Base-by-base conservation (phyloP, 2,113 vertebrate genomes). In the Pachypanchax playfairii region DNA sequence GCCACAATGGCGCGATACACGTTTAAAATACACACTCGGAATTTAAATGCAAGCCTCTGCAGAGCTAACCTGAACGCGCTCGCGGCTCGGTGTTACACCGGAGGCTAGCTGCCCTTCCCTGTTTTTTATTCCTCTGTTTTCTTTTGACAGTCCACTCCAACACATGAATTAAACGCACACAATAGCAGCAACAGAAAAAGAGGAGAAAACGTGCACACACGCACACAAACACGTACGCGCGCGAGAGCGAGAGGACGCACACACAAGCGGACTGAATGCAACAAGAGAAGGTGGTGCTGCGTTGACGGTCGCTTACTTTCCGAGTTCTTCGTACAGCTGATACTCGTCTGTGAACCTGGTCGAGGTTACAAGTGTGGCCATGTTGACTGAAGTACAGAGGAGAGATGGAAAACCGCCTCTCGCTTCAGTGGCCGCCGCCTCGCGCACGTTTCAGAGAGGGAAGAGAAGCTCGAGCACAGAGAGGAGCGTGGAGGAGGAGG, bases 331-430 rank as follows among this genome's bases (percentile, higher is more conserved):
- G 85, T 94, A 98, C 75, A 98, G 94, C 94, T 98, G 96, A 85
- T 98, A 96, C 70, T 98, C 96, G 90, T 97, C 96, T 68, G 96
- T 98, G 86, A 98, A 98, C 83, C 96, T 91, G 89, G 96, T 97
- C 77, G 93, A 97, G 87, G 94, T 95, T 70, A 92, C 93, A 63
- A 96, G 91, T 88, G 94, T 94, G 91, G 96, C 94, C 96, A 97
- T 98, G 91, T 92, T 94, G 92, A 81, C 69, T 56, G 75, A 24
- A 75, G 85, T 75, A 51, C 11, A 52, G 49, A 54, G 75, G 22
- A 49, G 48, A 81, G 70, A 71, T 66, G 53, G 52, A 49, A 54
- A 17, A 33, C 73, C 65, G 81, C 71, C 84, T 89, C 76, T 88
- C 81, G 86, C 88, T 82, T 87, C 62, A 69, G 88, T 75, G 80